Evolutionary conservation across 2,113 vertebrate genomes (phyloP), one percentile per base, ranked within the genome.

Genomic region (Rynchops niger): DNA sequence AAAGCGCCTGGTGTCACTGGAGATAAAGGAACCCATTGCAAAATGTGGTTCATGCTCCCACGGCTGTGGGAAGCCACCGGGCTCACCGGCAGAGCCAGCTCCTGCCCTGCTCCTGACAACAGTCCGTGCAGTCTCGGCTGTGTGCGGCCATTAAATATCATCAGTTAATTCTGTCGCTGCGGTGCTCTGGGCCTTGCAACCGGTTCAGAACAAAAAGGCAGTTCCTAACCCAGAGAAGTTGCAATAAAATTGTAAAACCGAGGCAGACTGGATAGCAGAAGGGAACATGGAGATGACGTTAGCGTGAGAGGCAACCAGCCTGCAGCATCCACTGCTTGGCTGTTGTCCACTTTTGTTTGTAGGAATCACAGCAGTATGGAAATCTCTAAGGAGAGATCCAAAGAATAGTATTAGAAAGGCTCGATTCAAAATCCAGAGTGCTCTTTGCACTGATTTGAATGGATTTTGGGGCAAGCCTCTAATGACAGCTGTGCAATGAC

Each of bases 151-250:
- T 25, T 22, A 40, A 40, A 25, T 11, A 21, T 15, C 56, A 45
- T 29, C 1, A 0, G 36, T 83, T n/a, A 8, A 3, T 42, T 22
- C 11, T 58, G 42, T 63, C 1, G 1, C 38, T 42, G 62, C 0
- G 2, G 38, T 32, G 27, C 69, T 43, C 36, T 32, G 47, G 18
- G 27, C 52, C 65, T 53, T 52, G 20, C 18, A 53, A 40, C 20
- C 29, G 30, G n/a, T 42, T 20, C 45, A 40, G 66, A 58, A 19
- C 19, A 27, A 74, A 73, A 42, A 83, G n/a, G 62, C 43, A 65
- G 72, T 40, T 90, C 43, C 61, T 65, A 59, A 79, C n/a, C 32
- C 6, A 8, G 1, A 21, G n/a, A 16, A 30, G 3, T 11, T 50
- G 40, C 21, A 63, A 29, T 53, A 12, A 45, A 25, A 45, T 67